Conservation (phyloP, 2,888 invertebrate genomes). For the Tipula unca region DNA sequence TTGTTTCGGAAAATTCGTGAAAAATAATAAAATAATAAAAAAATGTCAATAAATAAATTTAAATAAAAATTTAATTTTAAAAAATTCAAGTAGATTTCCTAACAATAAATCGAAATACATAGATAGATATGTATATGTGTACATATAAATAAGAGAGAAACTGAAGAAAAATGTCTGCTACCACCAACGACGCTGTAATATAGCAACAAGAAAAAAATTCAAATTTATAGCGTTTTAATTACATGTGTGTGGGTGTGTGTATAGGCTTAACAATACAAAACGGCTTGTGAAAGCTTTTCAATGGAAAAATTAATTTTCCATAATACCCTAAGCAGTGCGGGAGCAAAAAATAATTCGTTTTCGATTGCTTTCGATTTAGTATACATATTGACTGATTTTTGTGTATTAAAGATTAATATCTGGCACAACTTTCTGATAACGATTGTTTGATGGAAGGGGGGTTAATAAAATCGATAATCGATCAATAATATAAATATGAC, state of each 20-base stretch:
- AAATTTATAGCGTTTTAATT: neutral
- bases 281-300: neutral
- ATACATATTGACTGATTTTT: neutral
- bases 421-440: neutral
- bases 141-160: neutral
- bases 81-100: neutral
- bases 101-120: neutral
- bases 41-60: neutral
- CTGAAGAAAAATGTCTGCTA: neutral
- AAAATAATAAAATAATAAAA: neutral
- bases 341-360: neutral
- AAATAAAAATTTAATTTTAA: neutral
- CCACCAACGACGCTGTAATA: neutral
- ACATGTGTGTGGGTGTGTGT: neutral
- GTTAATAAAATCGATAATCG: neutral
- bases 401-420: neutral
- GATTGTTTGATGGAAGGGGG: neutral
- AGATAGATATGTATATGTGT: neutral
- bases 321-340: neutral
- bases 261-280: neutral
- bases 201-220: neutral
- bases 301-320: neutral
- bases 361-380: neutral
- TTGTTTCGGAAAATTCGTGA: neutral
- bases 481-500: neutral